Evolutionary conservation across 2,113 vertebrate species (phyloP).

Genomic region (Ursus arctos): DNA sequence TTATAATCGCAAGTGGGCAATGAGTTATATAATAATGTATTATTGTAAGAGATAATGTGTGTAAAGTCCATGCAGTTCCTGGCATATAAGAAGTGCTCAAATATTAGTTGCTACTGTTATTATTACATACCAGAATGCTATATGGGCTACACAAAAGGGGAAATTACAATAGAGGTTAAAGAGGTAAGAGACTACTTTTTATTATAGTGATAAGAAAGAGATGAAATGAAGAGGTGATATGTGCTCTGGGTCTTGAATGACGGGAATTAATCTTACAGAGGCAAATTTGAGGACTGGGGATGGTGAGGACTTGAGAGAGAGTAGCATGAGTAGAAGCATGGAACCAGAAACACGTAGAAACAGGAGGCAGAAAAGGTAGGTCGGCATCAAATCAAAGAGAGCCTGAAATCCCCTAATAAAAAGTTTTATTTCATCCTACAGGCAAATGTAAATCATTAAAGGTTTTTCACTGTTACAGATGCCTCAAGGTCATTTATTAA

Average conservation of each 20-base stretch:
- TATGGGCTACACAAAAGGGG: not conserved
- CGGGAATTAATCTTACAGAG: not conserved
- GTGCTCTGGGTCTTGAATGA: not conserved
- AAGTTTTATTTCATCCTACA: not conserved
- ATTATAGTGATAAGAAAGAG: not conserved
- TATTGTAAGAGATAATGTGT: not conserved
- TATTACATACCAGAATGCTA: not conserved
- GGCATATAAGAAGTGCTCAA: not conserved
- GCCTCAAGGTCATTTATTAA: not conserved
- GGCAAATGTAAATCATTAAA: slow-evolving; percentile 5
- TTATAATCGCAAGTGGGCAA: not conserved
- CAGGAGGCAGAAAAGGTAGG: not conserved
- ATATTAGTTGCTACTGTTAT: not conserved
- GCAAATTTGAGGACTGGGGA: not conserved
- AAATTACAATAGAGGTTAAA: not conserved
- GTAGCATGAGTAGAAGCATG: not conserved
- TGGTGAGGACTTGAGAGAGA: not conserved
- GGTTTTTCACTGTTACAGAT: not conserved
- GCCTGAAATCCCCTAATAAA: not conserved
- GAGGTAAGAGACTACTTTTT: not conserved
- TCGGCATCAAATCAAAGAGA: not conserved
- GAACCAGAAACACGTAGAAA: not conserved
- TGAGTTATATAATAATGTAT: not conserved
- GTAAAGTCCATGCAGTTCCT: not conserved
- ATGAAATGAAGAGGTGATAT: not conserved